Percentiles rank a stretch among this genome's conserved stretches.
phyloP scores from a whole-genome alignment of 2,113 vertebrate genomes.

The Oncorhynchus keta region DNA sequence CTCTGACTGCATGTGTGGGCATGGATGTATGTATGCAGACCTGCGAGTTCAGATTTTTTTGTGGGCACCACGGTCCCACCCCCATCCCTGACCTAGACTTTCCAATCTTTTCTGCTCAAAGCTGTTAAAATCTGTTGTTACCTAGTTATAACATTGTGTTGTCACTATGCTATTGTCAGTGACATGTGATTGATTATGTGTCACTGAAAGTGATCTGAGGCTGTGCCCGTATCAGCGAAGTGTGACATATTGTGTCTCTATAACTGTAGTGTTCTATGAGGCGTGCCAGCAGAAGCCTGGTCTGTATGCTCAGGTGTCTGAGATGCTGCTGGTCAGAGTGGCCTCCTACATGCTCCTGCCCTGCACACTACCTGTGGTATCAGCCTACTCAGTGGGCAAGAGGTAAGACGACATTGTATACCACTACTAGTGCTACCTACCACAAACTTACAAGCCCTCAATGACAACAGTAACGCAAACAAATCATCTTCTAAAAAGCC shows the following conservation, averaged over 20 bases:
- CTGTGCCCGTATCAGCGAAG: no score
- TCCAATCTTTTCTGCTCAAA: not conserved
- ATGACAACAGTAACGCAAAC: no score
- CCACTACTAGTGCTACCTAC: not conserved
- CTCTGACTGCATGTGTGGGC: no score
- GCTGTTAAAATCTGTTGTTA: not conserved
- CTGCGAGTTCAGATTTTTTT: not conserved
- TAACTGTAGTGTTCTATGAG: slow-evolving; percentile 75
- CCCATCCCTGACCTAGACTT: no score
- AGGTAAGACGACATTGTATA: slow-evolving; percentile 70
- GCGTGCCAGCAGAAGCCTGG: slow-evolving; percentile 73
- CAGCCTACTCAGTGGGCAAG: slow-evolving; percentile 71
- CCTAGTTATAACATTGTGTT: not conserved
- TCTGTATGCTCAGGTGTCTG: slow-evolving; percentile 72
- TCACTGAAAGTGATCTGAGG: no score
- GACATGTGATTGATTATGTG: not conserved
- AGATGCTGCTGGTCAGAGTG: slow-evolving; percentile 76
- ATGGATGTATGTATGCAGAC: no score
- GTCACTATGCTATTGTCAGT: not conserved
- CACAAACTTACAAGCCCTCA: no score
- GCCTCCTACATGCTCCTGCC: slow-evolving; percentile 87
- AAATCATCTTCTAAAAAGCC: no score
- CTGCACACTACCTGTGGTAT: slow-evolving; percentile 86
- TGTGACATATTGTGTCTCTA: not conserved
- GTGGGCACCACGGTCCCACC: no score